phyloP scores from a whole-genome alignment of 2,888 invertebrate species.

The Meiosimyza platycephala region DNA sequence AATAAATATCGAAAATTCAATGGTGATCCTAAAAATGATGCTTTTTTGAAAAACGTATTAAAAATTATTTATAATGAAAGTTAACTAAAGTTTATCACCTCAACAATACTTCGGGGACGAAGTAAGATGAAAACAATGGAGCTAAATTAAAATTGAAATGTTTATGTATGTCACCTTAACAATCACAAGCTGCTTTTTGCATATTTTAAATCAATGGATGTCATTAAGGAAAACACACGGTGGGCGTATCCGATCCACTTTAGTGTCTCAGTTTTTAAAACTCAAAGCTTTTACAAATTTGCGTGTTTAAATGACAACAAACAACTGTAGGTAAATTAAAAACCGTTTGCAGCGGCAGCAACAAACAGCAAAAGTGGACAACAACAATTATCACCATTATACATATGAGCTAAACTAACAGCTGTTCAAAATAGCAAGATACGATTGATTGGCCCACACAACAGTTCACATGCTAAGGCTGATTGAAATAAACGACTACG shows the following conservation, averaged over 20 bases:
- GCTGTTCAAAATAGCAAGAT: not conserved
- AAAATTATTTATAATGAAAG: too few species aligned
- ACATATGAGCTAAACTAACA: not conserved
- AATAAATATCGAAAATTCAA: too few species aligned
- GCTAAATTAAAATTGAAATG: too few species aligned
- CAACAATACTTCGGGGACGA: too few species aligned
- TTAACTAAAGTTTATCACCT: too few species aligned
- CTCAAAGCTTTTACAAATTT: not conserved
- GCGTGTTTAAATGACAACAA: not conserved
- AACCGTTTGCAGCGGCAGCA: too few species aligned
- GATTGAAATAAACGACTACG: not conserved
- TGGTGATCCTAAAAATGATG: too few species aligned
- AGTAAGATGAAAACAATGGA: too few species aligned
- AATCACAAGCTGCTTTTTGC: not conserved
- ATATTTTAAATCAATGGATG: too few species aligned
- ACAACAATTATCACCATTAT: too few species aligned
- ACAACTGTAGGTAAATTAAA: not conserved
- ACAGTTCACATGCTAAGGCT: not conserved
- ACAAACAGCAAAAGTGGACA: too few species aligned
- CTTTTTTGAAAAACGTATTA: too few species aligned
- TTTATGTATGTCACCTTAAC: not conserved
- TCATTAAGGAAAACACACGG: not conserved
- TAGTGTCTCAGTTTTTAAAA: not conserved
- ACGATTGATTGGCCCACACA: constrained; percentile 3
- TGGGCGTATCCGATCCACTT: constrained; percentile 8